Percentiles rank a stretch among this genome's conserved stretches.
phyloP scores from a whole-genome alignment of 2,113 vertebrate genomes.

The Deroptyus accipitrinus region DNA sequence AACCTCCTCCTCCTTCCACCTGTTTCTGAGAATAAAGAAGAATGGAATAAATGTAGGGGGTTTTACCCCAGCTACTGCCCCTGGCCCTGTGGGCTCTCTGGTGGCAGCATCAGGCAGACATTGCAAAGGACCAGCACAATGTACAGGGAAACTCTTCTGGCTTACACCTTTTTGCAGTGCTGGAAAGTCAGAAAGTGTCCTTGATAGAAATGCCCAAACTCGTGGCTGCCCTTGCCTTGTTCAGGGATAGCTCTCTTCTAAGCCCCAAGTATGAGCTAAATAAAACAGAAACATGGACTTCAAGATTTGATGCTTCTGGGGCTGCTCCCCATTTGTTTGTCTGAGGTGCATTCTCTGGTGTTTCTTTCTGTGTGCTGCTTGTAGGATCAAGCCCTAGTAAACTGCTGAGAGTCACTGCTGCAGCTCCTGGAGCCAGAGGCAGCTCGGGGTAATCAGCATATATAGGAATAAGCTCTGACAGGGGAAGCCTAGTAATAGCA shows the following conservation, averaged over 20 bases:
- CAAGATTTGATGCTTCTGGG: background rate
- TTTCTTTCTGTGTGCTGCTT: background rate
- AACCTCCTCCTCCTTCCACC: background rate
- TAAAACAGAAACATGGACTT: background rate
- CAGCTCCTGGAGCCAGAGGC: conserved; percentile 21
- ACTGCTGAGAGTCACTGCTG: background rate
- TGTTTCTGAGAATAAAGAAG: background rate
- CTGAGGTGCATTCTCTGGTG: background rate
- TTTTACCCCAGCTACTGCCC: background rate
- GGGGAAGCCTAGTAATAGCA: background rate
- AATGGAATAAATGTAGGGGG: background rate
- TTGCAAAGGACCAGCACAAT: background rate
- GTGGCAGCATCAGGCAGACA: background rate
- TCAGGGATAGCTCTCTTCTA: background rate
- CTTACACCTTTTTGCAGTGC: background rate
- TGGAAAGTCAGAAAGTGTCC: background rate
- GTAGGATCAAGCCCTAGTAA: background rate
- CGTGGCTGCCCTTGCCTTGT: background rate
- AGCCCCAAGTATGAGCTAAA: background rate
- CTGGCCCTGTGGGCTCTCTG: background rate
- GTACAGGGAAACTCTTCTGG: background rate
- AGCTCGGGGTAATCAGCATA: background rate
- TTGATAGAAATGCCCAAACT: background rate
- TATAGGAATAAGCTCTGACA: background rate
- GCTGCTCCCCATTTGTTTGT: background rate